Evolutionary conservation across 2,113 vertebrate species (phyloP).

Genomic region (Phocoena sinus): DNA sequence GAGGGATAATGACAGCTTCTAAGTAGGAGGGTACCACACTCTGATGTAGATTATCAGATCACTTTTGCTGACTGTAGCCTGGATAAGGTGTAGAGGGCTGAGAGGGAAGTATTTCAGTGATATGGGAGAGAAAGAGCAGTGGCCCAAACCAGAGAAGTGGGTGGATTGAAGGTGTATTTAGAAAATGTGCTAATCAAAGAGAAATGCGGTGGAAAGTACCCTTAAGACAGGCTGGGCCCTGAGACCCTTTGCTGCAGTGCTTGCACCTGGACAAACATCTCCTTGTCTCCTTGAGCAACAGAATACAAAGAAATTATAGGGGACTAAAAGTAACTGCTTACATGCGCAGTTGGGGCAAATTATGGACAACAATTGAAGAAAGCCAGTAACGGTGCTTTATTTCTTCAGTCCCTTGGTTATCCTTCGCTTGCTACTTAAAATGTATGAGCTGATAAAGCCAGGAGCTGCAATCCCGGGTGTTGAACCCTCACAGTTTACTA

Average conservation of each 20-base stretch:
- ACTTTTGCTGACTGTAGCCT: background rate
- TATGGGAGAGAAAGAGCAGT: background rate
- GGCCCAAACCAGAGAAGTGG: background rate
- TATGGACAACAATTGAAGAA: background rate
- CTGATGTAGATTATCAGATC: background rate
- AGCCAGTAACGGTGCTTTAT: background rate
- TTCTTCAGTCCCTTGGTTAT: background rate
- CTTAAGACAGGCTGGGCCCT: background rate
- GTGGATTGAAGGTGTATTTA: background rate
- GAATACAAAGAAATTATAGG: background rate
- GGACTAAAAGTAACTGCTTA: background rate
- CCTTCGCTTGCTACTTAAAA: background rate
- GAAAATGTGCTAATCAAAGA: background rate
- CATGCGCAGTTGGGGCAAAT: background rate
- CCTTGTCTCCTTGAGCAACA: background rate
- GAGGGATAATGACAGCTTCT: background rate
- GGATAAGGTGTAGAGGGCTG: no score
- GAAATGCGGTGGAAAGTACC: background rate
- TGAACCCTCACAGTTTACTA: background rate
- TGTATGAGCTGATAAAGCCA: background rate
- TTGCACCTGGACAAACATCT: background rate
- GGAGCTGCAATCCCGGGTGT: background rate
- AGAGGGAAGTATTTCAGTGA: background rate
- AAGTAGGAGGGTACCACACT: background rate
- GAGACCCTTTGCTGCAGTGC: background rate